A percentile compares a stretch with the other conserved stretches of the same genome.
phyloP scores from a whole-genome alignment of 1,140 invertebrate genomes.

The Drosophila lowei region DNA sequence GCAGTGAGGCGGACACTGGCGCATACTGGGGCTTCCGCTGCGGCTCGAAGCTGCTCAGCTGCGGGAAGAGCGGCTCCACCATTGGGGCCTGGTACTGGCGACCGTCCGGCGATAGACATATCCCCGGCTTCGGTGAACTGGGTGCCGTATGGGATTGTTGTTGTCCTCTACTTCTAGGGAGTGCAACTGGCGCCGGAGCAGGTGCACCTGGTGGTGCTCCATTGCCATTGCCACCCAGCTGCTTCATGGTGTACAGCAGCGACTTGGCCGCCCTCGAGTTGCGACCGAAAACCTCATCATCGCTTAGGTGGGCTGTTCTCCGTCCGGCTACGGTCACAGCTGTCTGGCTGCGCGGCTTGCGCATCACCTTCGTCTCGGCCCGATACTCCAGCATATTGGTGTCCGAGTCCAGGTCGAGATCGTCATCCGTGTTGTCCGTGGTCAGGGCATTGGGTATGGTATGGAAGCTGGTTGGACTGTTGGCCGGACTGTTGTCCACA shows the following conservation, averaged over 20 bases:
- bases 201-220: neutral
- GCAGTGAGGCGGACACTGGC: neutral
- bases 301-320: slow-evolving; percentile 65
- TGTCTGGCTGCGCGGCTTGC: slow-evolving; percentile 86
- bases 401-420: slow-evolving; percentile 75
- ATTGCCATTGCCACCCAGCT: slow-evolving; percentile 37
- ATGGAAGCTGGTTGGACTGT: slow-evolving; percentile 68
- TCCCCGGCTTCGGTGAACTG: slow-evolving; percentile 54
- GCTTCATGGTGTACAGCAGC: slow-evolving; percentile 72
- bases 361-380: slow-evolving; percentile 87
- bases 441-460: slow-evolving; percentile 53
- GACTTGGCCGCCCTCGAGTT: slow-evolving; percentile 75
- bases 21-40: slow-evolving; percentile 58
- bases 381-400: slow-evolving; percentile 84
- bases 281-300: slow-evolving; percentile 75
- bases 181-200: neutral
- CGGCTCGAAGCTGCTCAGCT: slow-evolving; percentile 67
- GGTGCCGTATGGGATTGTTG: slow-evolving; percentile 37
- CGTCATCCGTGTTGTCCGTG: slow-evolving; percentile 78
- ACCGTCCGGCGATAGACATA: slow-evolving; percentile 74
- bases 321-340: slow-evolving; percentile 83
- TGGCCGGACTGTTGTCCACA: slow-evolving; percentile 53
- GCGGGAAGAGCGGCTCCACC: slow-evolving; percentile 77
- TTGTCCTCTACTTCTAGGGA: neutral
- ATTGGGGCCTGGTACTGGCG: slow-evolving; percentile 73